phyloP scores from a whole-genome alignment of 2,888 invertebrate genomes.

The Oligia fasciuncula region DNA sequence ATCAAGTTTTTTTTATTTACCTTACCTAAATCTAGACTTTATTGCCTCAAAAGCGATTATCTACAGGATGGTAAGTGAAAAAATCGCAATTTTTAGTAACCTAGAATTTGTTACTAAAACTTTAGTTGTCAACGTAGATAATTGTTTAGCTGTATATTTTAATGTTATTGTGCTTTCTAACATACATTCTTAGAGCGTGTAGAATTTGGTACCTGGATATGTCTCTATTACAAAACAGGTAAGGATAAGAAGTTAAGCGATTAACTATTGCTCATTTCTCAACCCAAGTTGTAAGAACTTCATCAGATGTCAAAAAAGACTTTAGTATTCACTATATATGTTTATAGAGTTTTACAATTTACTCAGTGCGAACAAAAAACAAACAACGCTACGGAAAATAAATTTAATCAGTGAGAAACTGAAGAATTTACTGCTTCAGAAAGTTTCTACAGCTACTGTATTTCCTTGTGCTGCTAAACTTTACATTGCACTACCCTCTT shows the following conservation, averaged over 20 bases:
- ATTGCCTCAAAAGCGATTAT: not conserved
- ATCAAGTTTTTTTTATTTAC: constrained; percentile 1
- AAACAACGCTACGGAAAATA: not conserved
- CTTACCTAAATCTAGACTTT: not conserved
- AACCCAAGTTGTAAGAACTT: not conserved
- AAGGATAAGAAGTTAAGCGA: constrained; percentile 36
- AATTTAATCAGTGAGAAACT: constrained; percentile 34
- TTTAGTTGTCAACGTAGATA: constrained; percentile 1
- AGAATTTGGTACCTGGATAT: constrained; percentile 9
- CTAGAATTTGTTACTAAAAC: constrained; percentile 45
- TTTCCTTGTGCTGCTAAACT: constrained; percentile 29
- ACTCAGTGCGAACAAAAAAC: not conserved
- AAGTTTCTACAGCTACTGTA: constrained; percentile 29
- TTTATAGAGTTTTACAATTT: not conserved
- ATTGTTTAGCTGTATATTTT: constrained; percentile 9
- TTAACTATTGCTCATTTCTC: not conserved
- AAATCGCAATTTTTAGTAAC: constrained; percentile 1
- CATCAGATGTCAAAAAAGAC: not conserved
- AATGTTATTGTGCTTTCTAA: constrained; percentile 20
- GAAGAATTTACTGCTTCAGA: constrained; percentile 26
- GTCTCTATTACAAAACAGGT: constrained; percentile 8
- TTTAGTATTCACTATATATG: not conserved
- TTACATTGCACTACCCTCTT: constrained; percentile 6
- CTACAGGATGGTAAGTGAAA: constrained; percentile 46
- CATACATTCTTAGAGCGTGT: not conserved